Conservation (phyloP, 2,113 vertebrate species). For the Protomyctophum bolini region DNA sequence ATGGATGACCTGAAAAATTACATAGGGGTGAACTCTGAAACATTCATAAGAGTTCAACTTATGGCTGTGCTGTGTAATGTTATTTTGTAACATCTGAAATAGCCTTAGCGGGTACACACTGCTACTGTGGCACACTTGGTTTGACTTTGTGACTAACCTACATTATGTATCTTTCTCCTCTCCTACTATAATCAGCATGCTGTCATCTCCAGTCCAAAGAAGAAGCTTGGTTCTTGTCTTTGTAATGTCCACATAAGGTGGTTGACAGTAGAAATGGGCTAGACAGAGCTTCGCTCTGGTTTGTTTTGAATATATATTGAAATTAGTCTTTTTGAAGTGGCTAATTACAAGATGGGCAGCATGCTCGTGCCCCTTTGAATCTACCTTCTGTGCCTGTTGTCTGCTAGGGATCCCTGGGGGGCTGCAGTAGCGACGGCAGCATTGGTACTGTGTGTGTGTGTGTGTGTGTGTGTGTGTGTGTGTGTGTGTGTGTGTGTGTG, state of each 20-base stretch:
- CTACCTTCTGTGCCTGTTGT: conserved; percentile 62
- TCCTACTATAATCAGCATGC: neutral
- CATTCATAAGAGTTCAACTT: too few relatives aligned
- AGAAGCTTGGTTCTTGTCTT: conserved; percentile 20
- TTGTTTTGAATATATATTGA: conserved; percentile 66
- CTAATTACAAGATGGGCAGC: conserved; percentile 62
- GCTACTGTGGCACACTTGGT: too few relatives aligned
- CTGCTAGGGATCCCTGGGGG: conserved; percentile 52
- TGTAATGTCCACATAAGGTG: conserved; percentile 22
- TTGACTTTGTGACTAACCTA: too few relatives aligned
- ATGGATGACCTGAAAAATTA: too few relatives aligned
- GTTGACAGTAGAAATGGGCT: conserved; percentile 37
- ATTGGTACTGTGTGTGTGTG: conserved; percentile 32
- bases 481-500: conserved; percentile 1
- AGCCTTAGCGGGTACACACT: too few relatives aligned
- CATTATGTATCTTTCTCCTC: too few relatives aligned
- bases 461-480: neutral
- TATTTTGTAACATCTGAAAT: too few relatives aligned
- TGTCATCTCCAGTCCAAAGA: conserved; percentile 2
- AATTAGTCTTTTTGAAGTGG: conserved; percentile 61
- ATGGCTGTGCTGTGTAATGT: too few relatives aligned
- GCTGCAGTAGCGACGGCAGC: neutral
- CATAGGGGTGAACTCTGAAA: too few relatives aligned
- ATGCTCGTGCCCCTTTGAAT: conserved; percentile 60
- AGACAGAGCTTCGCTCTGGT: conserved; percentile 53